Percentiles rank a stretch among this genome's conserved stretches.
Conservation (phyloP, 92 coral and sea anemone species). For the Metridium senile region DNA sequence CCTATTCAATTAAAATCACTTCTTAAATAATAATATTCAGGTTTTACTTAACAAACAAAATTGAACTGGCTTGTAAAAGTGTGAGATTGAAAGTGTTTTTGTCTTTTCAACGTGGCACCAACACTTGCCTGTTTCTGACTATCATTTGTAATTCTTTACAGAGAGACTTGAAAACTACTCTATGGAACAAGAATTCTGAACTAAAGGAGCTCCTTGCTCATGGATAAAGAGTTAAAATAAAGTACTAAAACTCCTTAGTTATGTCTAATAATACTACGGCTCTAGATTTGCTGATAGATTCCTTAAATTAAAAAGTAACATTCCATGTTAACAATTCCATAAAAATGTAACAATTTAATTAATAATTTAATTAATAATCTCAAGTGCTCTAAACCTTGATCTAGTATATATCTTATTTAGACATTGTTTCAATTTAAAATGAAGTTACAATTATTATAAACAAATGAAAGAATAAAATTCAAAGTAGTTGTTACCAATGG, state of each 20-base stretch:
- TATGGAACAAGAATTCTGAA: slow-evolving; percentile 65
- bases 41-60: not conserved
- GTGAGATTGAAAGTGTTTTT: slow-evolving; percentile 59
- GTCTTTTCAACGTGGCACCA: slow-evolving; percentile 49
- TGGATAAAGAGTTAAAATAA: slow-evolving; percentile 23
- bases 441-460: not conserved
- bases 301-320: not conserved
- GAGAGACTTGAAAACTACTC: slow-evolving; percentile 68
- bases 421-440: not conserved
- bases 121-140: slow-evolving; percentile 19
- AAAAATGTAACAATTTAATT: not conserved
- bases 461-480: not conserved
- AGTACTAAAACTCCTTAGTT: slow-evolving; percentile 16
- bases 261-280: not conserved
- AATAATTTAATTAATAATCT: not conserved
- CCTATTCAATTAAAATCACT: not conserved
- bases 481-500: not conserved
- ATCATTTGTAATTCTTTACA: slow-evolving; percentile 61
- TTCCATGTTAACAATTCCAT: not conserved
- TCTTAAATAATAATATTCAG: not conserved
- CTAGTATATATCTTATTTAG: not conserved
- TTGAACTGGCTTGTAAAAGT: slow-evolving; percentile 6
- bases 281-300: not conserved
- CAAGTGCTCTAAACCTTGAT: not conserved
- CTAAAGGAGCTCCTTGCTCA: slow-evolving; percentile 73